Base-by-base conservation (phyloP, 1,140 invertebrate species). In the Eciton burchellii region DNA sequence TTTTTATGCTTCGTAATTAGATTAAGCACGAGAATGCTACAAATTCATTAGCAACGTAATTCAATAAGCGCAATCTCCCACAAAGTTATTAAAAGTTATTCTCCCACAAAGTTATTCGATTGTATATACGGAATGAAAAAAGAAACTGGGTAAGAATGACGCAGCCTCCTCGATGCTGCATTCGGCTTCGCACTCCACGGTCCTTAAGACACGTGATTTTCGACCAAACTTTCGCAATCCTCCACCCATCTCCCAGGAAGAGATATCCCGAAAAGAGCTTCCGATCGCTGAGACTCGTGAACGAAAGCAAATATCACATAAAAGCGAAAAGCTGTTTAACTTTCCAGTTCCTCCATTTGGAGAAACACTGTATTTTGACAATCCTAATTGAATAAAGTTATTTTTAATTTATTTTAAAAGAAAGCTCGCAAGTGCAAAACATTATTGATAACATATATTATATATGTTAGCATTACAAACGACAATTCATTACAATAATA, bases 291-390 rank as follows among this genome's bases (percentile, higher is more conserved):
- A 35, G 43, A 12, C 29, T 56, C 35, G n/a, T 41, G 49, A 68
- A 21, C 56, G 49, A 79, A 79, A 79, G 74, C 52, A 79, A 79
- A 79, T 70, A 79, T 45, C 6, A 45, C 62, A 12, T 77, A 45
- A 79, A 79, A 79, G 74, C 63, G n/a, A 70, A 79, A 79, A 79
- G 35, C 41, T 79, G 63, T 77, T 77, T 56, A 43, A 68, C 12
- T 49, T 56, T 66, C 49, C 3, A 54, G 35, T 68, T 45, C 26
- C 9, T 65, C 11, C n/a, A n/a, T 57, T 41, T 52, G 4, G 45
- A n/a, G 26, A 77, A 54, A 77, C 21, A 1, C 5, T 26, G 21
- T 43, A 56, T 66, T 56, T 54, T 35, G 11, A 68, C 12, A 68
- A 54, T 3, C 8, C 16, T 45, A 43, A 21, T 77, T n/a, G 52